Base-by-base conservation (phyloP, 1,140 invertebrate species). In the Goniozus legneri region DNA sequence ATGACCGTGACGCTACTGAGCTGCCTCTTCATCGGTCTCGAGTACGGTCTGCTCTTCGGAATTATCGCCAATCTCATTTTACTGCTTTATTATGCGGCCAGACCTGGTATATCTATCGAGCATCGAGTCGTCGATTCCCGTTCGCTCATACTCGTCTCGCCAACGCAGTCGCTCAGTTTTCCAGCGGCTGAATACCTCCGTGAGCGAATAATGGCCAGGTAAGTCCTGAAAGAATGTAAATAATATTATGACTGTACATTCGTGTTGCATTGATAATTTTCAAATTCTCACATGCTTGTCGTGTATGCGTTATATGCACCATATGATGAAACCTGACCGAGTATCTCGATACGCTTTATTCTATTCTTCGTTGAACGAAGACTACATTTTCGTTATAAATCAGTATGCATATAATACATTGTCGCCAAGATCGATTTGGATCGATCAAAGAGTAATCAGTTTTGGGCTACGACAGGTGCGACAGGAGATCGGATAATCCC, bases 41-140 rank as follows among this genome's bases (percentile, higher is more conserved):
- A 89, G 69, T 85, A 83, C 65, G 88, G 88, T 12, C 88, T 90
- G 62, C 60, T 88, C 2, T 76, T 83, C 47, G 88, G 87, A 3
- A 83, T 87, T 41, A 75, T 64, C 3, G 67, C 83, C 13, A 87
- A 86, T 62, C 56, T 89, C 12, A 50, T 84, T 2, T 77, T 87
- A 46, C 64, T 89, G 30, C 67, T 90, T 16, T 87, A 87, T 63
- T 76, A 80, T 21, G 77, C 80, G 39, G 84, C 86, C 0, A 71
- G 84, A 52, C 86, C 87, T 1, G 73, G 74, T 14, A 63, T 86
- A 15, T 35, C 63, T 22, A 69, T 80, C 18, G 69, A 77, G 31
- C 77, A 78, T 59, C 63, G 73, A 13, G 60, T 43, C 15, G 59
- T 78, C 33, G 58, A 70, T 54, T 65, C 58, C 34, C 54, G 63